phyloP scores from a whole-genome alignment of 2,888 invertebrate genomes.

The Meiosimyza platycephala region DNA sequence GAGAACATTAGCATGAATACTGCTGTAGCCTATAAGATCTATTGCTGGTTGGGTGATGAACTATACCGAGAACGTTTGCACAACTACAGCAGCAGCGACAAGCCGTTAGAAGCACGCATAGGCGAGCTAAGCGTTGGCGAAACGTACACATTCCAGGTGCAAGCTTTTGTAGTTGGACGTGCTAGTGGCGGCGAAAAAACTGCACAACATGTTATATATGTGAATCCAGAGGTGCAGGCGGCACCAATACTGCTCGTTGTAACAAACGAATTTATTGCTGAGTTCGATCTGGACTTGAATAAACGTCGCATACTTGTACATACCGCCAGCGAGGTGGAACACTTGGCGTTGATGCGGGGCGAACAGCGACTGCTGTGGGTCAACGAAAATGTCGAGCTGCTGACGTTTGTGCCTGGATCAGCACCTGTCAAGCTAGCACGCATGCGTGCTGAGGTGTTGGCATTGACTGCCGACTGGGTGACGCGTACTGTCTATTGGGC shows the following conservation, averaged over 20 bases:
- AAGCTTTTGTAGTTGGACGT: conserved; percentile 83
- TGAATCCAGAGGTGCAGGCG: conserved; percentile 79
- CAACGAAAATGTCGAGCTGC: conserved; percentile 69
- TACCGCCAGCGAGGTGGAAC: conserved; percentile 74
- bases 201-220: conserved; percentile 74
- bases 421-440: conserved; percentile 70
- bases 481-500: conserved; percentile 86
- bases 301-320: conserved; percentile 73
- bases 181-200: conserved; percentile 70
- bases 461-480: conserved; percentile 89
- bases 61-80: conserved; percentile 49
- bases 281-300: conserved; percentile 81
- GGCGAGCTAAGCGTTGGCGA: conserved; percentile 72
- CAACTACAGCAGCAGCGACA: conserved; percentile 64
- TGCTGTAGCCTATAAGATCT: conserved; percentile 74
- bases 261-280: conserved; percentile 77
- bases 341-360: conserved; percentile 73
- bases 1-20: conserved; percentile 76
- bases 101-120: conserved; percentile 68
- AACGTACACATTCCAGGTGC: conserved; percentile 79
- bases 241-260: conserved; percentile 83
- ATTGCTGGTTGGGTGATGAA: conserved; percentile 73
- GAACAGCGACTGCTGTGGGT: conserved; percentile 86
- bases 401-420: conserved; percentile 55
- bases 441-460: conserved; percentile 72